phyloP scores from a whole-genome alignment of 2,888 invertebrate species.

The Sarcophaga variegata region DNA sequence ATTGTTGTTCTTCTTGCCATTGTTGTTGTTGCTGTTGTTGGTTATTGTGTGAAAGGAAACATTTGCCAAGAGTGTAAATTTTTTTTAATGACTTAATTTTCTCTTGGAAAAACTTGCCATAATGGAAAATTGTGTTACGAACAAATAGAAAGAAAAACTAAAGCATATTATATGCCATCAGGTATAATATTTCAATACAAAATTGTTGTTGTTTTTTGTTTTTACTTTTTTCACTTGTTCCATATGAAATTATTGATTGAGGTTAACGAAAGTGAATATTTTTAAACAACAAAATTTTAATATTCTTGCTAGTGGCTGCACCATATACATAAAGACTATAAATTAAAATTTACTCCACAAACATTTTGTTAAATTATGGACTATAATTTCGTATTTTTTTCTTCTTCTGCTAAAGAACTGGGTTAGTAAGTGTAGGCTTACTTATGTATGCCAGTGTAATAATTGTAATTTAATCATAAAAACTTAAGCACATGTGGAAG shows the following conservation, averaged over 20 bases:
- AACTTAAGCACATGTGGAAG: too few species aligned
- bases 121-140: conserved; percentile 43
- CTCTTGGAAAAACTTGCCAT: conserved; percentile 20
- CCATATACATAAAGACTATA: not conserved
- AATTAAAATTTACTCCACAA: too few species aligned
- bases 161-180: conserved; percentile 29
- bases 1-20: not conserved
- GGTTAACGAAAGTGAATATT: conserved; percentile 61
- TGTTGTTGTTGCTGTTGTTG: conserved; percentile 25
- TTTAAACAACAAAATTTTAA: not conserved
- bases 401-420: too few species aligned
- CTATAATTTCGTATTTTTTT: too few species aligned
- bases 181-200: conserved; percentile 1
- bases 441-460: too few species aligned
- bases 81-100: conserved; percentile 70
- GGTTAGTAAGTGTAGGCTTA: too few species aligned
- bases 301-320: not conserved
- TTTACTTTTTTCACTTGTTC: conserved; percentile 12
- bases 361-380: too few species aligned
- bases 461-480: too few species aligned
- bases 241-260: conserved; percentile 29
- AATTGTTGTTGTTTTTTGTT: not conserved
- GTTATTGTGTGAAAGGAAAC: conserved; percentile 66
- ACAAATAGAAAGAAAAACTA: conserved; percentile 16
- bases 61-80: conserved; percentile 65